Percentiles rank a stretch among this genome's conserved stretches.
Evolutionary conservation across 1,140 invertebrate species (phyloP).

Genomic region (Solen grandis): DNA sequence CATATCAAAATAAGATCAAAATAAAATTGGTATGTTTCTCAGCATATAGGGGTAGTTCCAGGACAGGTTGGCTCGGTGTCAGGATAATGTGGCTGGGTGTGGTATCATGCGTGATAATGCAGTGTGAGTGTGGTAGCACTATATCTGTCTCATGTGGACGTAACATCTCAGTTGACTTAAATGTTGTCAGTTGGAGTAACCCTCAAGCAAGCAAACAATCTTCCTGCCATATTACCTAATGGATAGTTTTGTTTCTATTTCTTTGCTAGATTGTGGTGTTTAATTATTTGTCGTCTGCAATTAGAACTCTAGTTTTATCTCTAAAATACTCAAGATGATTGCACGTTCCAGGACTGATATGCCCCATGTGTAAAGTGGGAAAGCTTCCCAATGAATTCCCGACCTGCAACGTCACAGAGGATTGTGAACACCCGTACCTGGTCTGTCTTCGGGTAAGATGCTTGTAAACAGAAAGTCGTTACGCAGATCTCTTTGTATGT

Average conservation of each 20-base stretch:
- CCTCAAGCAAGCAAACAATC: background rate
- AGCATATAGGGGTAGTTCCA: too few species aligned
- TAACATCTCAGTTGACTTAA: background rate
- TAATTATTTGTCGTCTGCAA: background rate
- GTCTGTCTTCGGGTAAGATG: constrained; percentile 9
- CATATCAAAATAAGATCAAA: too few species aligned
- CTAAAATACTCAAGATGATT: too few species aligned
- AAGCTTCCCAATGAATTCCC: constrained; percentile 21
- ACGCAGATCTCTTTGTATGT: too few species aligned
- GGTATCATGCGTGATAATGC: too few species aligned
- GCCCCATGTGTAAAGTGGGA: constrained; percentile 12
- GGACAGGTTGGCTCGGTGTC: too few species aligned
- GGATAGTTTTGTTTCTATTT: background rate
- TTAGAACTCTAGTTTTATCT: too few species aligned
- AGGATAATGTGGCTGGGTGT: too few species aligned
- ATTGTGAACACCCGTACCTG: constrained; percentile 15
- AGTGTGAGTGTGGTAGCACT: too few species aligned
- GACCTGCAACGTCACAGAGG: background rate
- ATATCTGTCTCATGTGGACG: too few species aligned
- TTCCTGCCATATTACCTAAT: background rate
- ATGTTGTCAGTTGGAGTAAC: background rate
- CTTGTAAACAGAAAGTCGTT: too few species aligned
- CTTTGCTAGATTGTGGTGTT: background rate
- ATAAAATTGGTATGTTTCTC: too few species aligned
- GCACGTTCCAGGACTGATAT: constrained; percentile 7